Conservation (phyloP, 2,113 vertebrate genomes). For the Camelus dromedarius region DNA sequence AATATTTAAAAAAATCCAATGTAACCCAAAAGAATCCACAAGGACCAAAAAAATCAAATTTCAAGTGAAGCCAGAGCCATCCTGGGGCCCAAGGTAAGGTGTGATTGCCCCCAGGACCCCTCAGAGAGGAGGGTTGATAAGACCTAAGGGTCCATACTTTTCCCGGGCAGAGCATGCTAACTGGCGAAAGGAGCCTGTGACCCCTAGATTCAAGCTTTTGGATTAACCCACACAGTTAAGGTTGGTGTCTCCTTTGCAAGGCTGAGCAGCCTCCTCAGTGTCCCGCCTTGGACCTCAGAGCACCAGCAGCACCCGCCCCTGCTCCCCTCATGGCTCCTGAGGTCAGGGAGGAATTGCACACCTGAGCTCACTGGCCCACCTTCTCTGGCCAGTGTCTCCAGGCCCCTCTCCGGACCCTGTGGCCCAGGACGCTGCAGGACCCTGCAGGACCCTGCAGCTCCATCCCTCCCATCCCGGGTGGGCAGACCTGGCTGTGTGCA, state of each 20-base stretch:
- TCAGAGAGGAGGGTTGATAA: neutral
- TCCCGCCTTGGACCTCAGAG: no score
- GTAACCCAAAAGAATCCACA: neutral
- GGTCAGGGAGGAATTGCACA: neutral
- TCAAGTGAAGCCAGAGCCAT: neutral
- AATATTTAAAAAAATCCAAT: neutral
- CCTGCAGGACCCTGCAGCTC: neutral
- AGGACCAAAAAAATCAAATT: neutral
- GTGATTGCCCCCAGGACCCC: neutral
- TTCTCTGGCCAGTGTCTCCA: neutral
- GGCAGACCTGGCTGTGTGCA: neutral
- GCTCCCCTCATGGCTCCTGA: neutral
- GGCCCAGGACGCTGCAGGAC: neutral
- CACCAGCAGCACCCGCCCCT: neutral
- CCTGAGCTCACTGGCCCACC: neutral
- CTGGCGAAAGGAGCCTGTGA: neutral
- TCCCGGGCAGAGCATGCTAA: neutral
- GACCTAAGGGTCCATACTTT: no score
- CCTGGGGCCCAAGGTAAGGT: neutral
- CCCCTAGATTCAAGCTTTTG: neutral
- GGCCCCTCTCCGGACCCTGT: neutral
- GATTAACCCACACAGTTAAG: neutral
- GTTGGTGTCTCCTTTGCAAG: accelerated
- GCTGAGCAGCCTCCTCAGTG: accelerated
- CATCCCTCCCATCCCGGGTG: no score